Evolutionary conservation across 2,113 vertebrate genomes (phyloP).

Genomic region (Oreotrochilus melanogaster): DNA sequence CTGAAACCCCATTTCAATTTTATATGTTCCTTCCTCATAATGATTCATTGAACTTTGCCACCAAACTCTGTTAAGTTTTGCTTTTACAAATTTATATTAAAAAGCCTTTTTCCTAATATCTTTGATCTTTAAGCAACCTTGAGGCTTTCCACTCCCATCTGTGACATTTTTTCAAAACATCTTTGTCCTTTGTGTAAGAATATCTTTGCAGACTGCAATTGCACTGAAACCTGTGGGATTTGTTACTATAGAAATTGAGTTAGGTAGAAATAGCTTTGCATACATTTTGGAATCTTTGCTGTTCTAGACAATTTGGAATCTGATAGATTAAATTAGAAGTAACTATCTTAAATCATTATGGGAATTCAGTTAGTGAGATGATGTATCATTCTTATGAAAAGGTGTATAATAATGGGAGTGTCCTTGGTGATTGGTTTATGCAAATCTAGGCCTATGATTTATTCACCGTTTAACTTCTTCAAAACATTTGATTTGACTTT

Average conservation of each 20-base stretch:
- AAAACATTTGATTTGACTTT: background rate
- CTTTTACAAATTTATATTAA: too few relatives aligned
- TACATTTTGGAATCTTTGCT: conserved; percentile 11
- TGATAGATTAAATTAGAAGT: conserved; percentile 29
- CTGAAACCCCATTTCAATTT: too few relatives aligned
- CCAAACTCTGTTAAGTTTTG: too few relatives aligned
- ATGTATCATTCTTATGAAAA: background rate
- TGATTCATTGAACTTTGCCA: too few relatives aligned
- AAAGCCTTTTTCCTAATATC: too few relatives aligned
- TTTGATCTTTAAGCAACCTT: too few relatives aligned
- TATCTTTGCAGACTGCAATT: background rate
- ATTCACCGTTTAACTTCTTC: background rate
- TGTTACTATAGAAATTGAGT: conserved; percentile 16
- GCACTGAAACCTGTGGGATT: background rate
- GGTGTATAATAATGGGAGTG: background rate
- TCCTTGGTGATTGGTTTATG: background rate
- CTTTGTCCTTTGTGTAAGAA: background rate
- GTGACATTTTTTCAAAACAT: background rate
- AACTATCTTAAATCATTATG: background rate
- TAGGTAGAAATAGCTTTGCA: background rate
- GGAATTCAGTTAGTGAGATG: conserved; percentile 1
- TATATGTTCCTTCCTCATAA: too few relatives aligned
- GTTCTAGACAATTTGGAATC: conserved; percentile 34
- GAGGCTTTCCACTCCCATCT: too few relatives aligned
- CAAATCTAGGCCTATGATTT: background rate